These are phyloP conservation scores for Chalcis sispes DNA, from an alignment of 2,888 invertebrate species.

Conservation along the genomic window DNA sequence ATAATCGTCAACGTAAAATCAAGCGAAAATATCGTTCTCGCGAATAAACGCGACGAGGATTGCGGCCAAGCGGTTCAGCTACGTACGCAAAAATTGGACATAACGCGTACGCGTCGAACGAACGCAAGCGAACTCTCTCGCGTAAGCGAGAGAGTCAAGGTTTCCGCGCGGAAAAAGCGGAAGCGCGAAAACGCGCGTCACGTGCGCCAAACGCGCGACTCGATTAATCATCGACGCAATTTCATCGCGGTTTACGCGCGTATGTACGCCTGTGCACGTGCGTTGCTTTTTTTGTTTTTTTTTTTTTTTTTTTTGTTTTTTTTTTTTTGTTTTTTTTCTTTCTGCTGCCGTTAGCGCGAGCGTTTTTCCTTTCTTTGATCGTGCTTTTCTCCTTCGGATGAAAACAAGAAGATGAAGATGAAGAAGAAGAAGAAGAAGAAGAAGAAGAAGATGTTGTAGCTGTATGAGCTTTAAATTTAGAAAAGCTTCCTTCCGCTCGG, in stretches of 20 bases:
- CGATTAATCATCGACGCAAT: constrained; percentile 48
- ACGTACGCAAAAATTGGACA: constrained; percentile 37
- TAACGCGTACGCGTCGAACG: constrained; percentile 40
- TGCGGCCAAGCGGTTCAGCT: background rate
- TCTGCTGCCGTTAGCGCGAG: background rate
- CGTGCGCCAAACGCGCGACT: constrained; percentile 23
- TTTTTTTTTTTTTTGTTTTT: no score
- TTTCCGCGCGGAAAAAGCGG: constrained; percentile 39
- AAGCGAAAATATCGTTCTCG: no score
- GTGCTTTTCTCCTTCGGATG: no score
- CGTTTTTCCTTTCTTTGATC: background rate
- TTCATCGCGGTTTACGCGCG: constrained; percentile 39
- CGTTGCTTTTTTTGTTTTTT: no score
- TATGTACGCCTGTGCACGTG: no score
- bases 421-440: no score
- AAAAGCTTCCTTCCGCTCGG: constrained; percentile 41
- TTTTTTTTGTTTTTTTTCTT: no score
- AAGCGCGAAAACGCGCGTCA: constrained; percentile 39
- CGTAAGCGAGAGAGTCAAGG: constrained; percentile 49
- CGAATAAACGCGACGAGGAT: no score
- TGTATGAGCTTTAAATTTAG: constrained; percentile 40
- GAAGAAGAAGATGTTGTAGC: background rate
- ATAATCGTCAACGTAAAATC: no score
- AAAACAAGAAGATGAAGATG: no score
- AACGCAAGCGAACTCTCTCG: no score